Percentiles rank a stretch among this genome's conserved stretches.
Evolutionary conservation across 2,888 invertebrate species (phyloP).

Genomic region (Agapetus fuscipes): DNA sequence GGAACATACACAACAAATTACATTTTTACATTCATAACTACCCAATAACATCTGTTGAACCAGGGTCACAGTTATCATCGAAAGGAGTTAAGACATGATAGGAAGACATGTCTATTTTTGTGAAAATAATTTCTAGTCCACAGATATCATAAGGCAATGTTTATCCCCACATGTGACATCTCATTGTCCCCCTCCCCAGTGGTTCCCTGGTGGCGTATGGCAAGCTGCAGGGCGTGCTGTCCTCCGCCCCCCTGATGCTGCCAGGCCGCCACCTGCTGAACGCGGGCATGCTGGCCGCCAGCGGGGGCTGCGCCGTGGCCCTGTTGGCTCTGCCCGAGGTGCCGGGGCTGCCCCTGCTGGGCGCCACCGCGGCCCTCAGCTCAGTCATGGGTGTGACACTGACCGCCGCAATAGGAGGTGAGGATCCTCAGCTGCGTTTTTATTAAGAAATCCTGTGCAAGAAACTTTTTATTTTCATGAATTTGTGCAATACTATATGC

Average conservation of each 20-base stretch:
- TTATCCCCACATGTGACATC: no score
- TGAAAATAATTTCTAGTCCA: no score
- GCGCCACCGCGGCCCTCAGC: conserved; percentile 66
- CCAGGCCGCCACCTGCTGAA: conserved; percentile 78
- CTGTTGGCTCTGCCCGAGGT: conserved; percentile 49
- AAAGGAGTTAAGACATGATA: no score
- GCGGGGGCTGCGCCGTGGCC: conserved; percentile 65
- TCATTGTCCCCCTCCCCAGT: no score
- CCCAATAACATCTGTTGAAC: no score
- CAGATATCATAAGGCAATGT: no score
- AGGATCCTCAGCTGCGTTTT: conserved; percentile 1
- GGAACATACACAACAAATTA: no score
- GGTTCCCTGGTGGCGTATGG: conserved; percentile 85
- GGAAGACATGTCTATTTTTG: no score
- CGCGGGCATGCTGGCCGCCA: conserved; percentile 54
- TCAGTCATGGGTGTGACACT: conserved; percentile 78
- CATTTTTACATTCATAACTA: no score
- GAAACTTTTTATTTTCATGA: no score
- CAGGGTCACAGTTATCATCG: no score
- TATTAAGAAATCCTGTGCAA: conserved; percentile 4
- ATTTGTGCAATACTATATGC: no score
- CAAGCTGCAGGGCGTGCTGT: conserved; percentile 74
- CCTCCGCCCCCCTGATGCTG: conserved; percentile 69
- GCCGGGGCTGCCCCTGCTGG: conserved; percentile 64
- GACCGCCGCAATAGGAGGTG: conserved; percentile 83